Conservation (phyloP, 2,113 vertebrate genomes). For the Apus apus region DNA sequence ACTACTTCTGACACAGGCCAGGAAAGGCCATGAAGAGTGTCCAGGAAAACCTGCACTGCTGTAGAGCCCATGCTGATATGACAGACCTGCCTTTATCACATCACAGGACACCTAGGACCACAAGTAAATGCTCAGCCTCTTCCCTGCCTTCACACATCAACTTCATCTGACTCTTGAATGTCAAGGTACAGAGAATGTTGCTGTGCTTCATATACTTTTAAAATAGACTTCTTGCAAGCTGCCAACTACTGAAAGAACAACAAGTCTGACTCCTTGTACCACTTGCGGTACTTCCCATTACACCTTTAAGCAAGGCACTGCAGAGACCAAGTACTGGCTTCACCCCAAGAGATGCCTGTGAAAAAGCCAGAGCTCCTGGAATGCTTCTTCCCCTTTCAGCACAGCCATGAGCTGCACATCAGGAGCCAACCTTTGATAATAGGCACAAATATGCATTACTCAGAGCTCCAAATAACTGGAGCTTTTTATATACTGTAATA, state of each 20-base stretch:
- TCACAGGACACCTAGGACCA: not conserved
- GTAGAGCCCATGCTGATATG: not conserved
- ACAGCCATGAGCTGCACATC: not conserved
- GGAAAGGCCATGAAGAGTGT: not conserved
- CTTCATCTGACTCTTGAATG: not conserved
- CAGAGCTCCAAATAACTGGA: not conserved
- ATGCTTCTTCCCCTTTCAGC: not conserved
- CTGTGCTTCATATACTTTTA: not conserved
- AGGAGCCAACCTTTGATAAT: not conserved
- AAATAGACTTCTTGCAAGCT: not conserved
- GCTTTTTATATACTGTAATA: slow-evolving; percentile 12
- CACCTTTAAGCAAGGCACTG: not conserved
- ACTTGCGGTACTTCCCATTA: not conserved
- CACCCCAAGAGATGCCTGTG: not conserved
- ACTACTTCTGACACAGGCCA: too few relatives aligned
- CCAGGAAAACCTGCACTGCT: not conserved
- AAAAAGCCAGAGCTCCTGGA: not conserved
- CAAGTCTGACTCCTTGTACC: not conserved
- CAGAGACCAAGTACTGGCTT: not conserved
- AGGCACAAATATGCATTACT: not conserved
- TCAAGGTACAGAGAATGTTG: not conserved
- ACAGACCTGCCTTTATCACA: not conserved
- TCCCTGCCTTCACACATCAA: not conserved
- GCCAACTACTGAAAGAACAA: not conserved
- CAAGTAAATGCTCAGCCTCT: not conserved